These are phyloP conservation scores for Isaurus tuberculatus DNA, from an alignment of 92 coral and sea anemone species.

Conservation along the genomic window DNA sequence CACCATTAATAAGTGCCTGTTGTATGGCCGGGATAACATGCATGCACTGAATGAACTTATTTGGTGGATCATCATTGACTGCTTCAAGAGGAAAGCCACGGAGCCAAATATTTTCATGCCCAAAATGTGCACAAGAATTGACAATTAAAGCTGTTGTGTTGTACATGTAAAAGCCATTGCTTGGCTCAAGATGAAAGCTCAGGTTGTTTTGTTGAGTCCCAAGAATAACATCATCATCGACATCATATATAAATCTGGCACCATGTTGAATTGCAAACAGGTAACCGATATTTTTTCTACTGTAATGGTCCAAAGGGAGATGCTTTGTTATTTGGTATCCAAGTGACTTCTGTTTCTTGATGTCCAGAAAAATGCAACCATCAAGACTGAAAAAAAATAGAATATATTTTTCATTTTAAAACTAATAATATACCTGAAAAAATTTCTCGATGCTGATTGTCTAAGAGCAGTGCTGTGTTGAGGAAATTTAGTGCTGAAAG, in stretches of 20 bases:
- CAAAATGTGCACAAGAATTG: constrained; percentile 34
- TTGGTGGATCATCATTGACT: not conserved
- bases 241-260: constrained; percentile 25
- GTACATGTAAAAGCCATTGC: not conserved
- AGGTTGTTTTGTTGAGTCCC: not conserved
- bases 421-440: too few species aligned
- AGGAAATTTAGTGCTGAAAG: too few species aligned
- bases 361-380: constrained; percentile 35
- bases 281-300: constrained; percentile 40
- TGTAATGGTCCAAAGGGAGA: constrained; percentile 33
- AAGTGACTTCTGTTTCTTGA: constrained; percentile 18
- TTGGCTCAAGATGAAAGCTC: constrained; percentile 29
- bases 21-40: not conserved
- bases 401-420: too few species aligned
- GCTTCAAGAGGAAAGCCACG: constrained; percentile 37
- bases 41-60: not conserved
- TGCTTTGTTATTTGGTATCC: constrained; percentile 23
- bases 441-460: too few species aligned
- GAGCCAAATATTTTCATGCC: constrained; percentile 16
- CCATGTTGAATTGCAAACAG: constrained; percentile 43
- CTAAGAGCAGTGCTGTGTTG: too few species aligned
- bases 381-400: constrained; percentile 28
- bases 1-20: constrained; percentile 33
- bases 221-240: constrained; percentile 15
- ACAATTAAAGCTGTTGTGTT: constrained; percentile 19